Evolutionary conservation across 1,140 invertebrate species (phyloP), one percentile per base, ranked within the genome.

Genomic region (Pogonus chalceus): DNA sequence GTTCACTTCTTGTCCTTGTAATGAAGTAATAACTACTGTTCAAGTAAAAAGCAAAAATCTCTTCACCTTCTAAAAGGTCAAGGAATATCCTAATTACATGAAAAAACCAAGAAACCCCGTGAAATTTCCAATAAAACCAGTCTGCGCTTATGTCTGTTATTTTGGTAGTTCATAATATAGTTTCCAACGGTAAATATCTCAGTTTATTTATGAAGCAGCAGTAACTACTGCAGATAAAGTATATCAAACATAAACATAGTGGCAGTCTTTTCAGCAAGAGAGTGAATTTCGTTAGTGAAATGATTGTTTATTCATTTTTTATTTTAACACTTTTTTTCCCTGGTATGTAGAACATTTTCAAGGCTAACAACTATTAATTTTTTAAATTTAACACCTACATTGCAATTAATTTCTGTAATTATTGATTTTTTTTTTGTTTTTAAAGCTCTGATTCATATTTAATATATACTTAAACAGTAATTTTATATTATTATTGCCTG

Each of bases 71-170:
- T 43, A 3, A 43, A 43, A 43, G 37, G 37, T 43, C 37, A 43
- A 43, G 37, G 37, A 43, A 43, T 43, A 43, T 9, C 37, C 9
- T 43, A 12, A 43, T 12, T 43, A 12, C 4, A 9, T 43, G 4
- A 18, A 43, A 43, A 43, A 18, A 43, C 18, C 9, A 12, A 43
- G 37, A 43, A 43, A 43, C 37, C 37, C 37, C 37, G 37, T 43
- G 37, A 43, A 43, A 43, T 43, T 43, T 43, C 37, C 37, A 18
- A 43, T 43, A 43, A 43, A 43, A 43, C 37, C 37, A 43, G 37
- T 43, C 37, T 43, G 37, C 37, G 18, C 37, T 10, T 16, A 3
- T 7, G 9, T 43, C 14, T 18, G 4, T 43, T 43, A 43, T 43
- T 43, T 43, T 43, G 37, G 37, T 43, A 12, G 37, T 9, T 16